Conservation (phyloP, 1,140 invertebrate genomes). For the Diorhabda elongata region DNA sequence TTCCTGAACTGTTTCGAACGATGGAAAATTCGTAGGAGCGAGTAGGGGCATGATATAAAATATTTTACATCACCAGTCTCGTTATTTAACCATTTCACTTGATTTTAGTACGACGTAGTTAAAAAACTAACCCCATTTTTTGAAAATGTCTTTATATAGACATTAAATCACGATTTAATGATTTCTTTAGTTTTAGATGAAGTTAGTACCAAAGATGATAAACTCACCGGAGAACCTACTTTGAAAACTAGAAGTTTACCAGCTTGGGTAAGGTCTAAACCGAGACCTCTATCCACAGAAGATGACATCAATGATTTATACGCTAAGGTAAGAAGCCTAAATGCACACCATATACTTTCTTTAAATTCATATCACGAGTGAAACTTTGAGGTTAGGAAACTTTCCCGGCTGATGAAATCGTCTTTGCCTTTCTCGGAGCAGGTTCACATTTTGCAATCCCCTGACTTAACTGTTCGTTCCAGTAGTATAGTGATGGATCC, state of each 20-base stretch:
- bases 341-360: too few species aligned
- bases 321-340: conserved; percentile 56
- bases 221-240: conserved; percentile 48
- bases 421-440: background rate
- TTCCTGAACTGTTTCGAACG: too few species aligned
- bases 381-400: conserved; percentile 10
- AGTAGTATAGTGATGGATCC: too few species aligned
- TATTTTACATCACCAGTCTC: too few species aligned
- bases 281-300: conserved; percentile 61
- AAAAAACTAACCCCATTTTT: too few species aligned
- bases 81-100: too few species aligned
- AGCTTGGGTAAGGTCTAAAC: conserved; percentile 60
- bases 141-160: too few species aligned
- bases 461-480: too few species aligned
- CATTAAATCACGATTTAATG: background rate
- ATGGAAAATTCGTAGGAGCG: too few species aligned
- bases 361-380: too few species aligned
- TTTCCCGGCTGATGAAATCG: background rate
- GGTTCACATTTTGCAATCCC: background rate
- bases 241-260: conserved; percentile 66
- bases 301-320: conserved; percentile 67
- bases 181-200: conserved; percentile 57
- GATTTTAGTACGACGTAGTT: too few species aligned
- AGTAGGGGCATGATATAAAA: too few species aligned
- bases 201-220: conserved; percentile 42